phyloP scores from a whole-genome alignment of 2,888 invertebrate genomes.

The Conistra vaccinii region DNA sequence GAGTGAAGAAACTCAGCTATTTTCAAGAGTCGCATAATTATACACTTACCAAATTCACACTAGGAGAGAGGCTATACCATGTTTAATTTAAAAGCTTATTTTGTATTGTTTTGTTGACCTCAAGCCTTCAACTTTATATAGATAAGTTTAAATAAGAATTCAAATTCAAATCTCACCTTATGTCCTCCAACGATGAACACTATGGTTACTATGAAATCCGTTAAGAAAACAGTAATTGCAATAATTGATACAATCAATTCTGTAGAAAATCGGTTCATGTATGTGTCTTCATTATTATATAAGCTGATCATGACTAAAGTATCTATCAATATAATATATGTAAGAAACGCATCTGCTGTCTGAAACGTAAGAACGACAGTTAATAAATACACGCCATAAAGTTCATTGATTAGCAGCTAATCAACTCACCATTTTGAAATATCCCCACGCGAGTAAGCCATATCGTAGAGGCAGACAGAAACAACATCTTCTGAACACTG shows the following conservation, averaged over 20 bases:
- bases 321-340: rapidly evolving
- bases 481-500: slow-evolving; percentile 75
- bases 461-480: slow-evolving; percentile 75
- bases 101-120: too few species aligned
- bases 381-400: background rate
- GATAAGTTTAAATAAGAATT: background rate
- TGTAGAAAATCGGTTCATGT: rapidly evolving
- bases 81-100: too few species aligned
- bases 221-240: background rate
- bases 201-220: slow-evolving; percentile 36
- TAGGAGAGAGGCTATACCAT: too few species aligned
- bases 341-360: slow-evolving; percentile 1
- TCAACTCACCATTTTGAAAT: slow-evolving; percentile 69
- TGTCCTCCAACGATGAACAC: slow-evolving; percentile 39
- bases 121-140: background rate
- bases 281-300: rapidly evolving
- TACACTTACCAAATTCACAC: too few species aligned
- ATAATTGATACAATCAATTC: background rate
- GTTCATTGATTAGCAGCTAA: background rate
- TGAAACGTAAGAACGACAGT: slow-evolving; percentile 8
- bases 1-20: too few species aligned
- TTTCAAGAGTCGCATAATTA: too few species aligned
- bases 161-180: slow-evolving; percentile 17
- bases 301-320: rapidly evolving
- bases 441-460: slow-evolving; percentile 76